A percentile compares a stretch with the other conserved stretches of the same genome.
phyloP scores from a whole-genome alignment of 1,140 invertebrate species.

The Diploscapter pachys region DNA sequence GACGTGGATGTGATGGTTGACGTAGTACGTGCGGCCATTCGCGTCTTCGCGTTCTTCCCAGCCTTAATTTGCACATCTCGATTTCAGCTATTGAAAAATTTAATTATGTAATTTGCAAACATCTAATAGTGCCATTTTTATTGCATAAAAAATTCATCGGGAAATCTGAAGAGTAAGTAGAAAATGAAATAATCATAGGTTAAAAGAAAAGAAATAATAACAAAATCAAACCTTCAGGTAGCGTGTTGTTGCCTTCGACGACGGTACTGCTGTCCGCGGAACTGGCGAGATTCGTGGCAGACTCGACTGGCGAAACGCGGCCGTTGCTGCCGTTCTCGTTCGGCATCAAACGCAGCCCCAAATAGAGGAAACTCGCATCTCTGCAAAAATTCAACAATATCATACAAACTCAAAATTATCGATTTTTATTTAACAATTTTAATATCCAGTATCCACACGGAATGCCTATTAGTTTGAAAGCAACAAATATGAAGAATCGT shows the following conservation, averaged over 20 bases:
- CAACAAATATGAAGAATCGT: no score
- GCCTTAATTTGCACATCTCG: conserved; percentile 61
- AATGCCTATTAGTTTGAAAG: no score
- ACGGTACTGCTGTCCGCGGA: neutral
- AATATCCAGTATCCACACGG: no score
- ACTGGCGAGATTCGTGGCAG: neutral
- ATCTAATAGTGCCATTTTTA: neutral
- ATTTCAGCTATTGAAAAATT: neutral
- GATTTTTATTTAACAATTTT: neutral
- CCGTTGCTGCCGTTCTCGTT: neutral
- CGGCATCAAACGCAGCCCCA: neutral
- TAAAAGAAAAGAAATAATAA: neutral
- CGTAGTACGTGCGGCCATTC: conserved; percentile 92
- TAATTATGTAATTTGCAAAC: neutral
- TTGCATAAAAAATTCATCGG: neutral
- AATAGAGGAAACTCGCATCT: neutral
- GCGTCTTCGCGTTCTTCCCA: conserved; percentile 96
- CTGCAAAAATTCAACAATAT: neutral
- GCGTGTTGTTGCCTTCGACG: neutral
- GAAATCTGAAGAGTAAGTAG: neutral
- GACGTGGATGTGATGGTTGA: conserved; percentile 84
- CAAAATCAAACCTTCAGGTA: neutral
- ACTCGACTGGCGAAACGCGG: neutral
- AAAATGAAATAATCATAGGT: neutral
- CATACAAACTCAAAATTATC: neutral